Evolutionary conservation across 1,140 invertebrate genomes (phyloP), one percentile per base, ranked within the genome.

Genomic region (Thaumetopoea pityocampa): DNA sequence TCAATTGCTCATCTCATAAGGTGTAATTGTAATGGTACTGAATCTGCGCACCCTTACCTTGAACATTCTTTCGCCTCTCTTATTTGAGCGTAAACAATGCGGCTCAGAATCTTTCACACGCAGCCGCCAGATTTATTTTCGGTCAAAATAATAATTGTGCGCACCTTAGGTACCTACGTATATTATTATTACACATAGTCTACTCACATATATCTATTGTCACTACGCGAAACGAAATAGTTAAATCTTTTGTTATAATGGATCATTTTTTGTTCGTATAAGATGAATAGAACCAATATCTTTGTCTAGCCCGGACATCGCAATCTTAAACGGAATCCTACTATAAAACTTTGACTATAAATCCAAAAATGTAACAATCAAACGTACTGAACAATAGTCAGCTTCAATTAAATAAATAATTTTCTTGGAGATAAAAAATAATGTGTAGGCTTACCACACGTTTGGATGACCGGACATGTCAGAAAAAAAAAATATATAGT

Each of bases 401-500:
- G 66, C 57, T 78, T 81, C 69, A 79, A 80, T 81, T 84, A 80
- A 79, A 81, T 70, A 78, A 81, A 77, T 80, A 80, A 79, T 82
- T 84, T 84, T 84, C 82, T 81, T 81, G 74, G 67, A 74, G 77
- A 84, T 84, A 81, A 84, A n/a, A n/a, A n/a, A n/a, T n/a, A n/a
- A n/a, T n/a, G n/a, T n/a, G n/a, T n/a, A n/a, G n/a, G n/a, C n/a
- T n/a, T n/a, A n/a, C n/a, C n/a, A n/a, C n/a, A n/a, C n/a, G n/a
- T n/a, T n/a, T n/a, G n/a, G n/a, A n/a, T n/a, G n/a, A n/a, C n/a
- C n/a, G n/a, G n/a, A n/a, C n/a, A n/a, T n/a, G n/a, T n/a, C n/a
- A n/a, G n/a, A n/a, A n/a, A n/a, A n/a, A n/a, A n/a, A n/a, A n/a
- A n/a, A n/a, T n/a, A n/a, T n/a, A n/a, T n/a, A n/a, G n/a, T n/a